Percentiles rank a stretch among this genome's conserved stretches.
Conservation (phyloP, 1,140 invertebrate species). For the Papilio machaon region DNA sequence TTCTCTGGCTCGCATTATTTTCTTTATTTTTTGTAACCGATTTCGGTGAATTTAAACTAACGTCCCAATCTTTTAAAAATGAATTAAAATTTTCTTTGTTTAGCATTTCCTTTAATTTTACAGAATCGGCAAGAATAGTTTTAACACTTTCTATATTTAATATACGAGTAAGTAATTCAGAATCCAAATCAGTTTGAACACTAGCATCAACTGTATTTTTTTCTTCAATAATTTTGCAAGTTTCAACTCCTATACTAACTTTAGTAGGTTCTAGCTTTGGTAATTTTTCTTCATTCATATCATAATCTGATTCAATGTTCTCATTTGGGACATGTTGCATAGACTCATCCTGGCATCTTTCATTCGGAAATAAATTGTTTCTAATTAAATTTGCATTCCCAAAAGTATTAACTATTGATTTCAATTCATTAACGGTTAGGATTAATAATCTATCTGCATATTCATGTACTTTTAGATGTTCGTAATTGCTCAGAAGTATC, state of each 20-base stretch:
- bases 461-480: not conserved
- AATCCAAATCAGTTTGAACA: conserved; percentile 9
- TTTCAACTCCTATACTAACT: not conserved
- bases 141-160: conserved; percentile 5
- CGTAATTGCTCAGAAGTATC: conserved; percentile 9
- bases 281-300: not conserved
- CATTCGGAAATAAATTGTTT: not conserved
- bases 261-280: not conserved
- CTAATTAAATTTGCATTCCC: not conserved
- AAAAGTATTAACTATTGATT: not conserved
- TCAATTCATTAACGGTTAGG: not conserved
- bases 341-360: not conserved
- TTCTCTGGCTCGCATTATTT: not conserved
- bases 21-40: not conserved
- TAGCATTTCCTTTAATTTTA: not conserved
- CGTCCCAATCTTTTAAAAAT: not conserved
- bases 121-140: not conserved
- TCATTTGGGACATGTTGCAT: conserved; percentile 1
- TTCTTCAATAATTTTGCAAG: not conserved
- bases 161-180: not conserved
- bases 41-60: not conserved
- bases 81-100: not conserved
- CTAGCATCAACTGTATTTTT: not conserved
- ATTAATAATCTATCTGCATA: not conserved
- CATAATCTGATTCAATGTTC: not conserved